These are phyloP conservation scores for Bilobella aurantiaca DNA, from an alignment of 1,140 invertebrate species.

Conservation along the genomic window DNA sequence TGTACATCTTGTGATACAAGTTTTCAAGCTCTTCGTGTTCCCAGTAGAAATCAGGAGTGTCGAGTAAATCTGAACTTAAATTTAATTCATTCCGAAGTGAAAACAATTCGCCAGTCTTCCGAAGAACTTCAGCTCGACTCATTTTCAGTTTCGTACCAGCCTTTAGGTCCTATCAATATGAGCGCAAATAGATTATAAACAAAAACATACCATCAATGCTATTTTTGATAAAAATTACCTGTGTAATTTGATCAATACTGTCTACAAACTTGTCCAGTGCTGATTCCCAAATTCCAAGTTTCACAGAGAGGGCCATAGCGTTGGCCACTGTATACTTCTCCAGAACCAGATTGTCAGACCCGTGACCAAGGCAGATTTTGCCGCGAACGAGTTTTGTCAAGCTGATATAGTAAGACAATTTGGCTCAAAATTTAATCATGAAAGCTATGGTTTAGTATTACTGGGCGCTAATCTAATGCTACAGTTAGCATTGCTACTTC, in stretches of 20 bases:
- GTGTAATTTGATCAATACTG: conserved; percentile 66
- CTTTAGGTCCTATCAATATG: conserved; percentile 55
- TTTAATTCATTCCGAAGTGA: conserved; percentile 79
- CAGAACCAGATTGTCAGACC: conserved; percentile 39
- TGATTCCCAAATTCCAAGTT: conserved; percentile 84
- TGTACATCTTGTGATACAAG: conserved; percentile 66
- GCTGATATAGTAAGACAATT: conserved; percentile 13
- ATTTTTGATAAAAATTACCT: conserved; percentile 42
- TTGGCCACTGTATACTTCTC: conserved; percentile 79
- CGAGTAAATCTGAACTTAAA: conserved; percentile 81
- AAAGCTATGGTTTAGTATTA: too few relatives aligned
- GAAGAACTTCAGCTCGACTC: conserved; percentile 58
- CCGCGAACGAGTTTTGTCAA: conserved; percentile 38
- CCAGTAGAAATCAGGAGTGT: conserved; percentile 96
- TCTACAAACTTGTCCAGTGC: conserved; percentile 70
- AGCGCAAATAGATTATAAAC: too few relatives aligned
- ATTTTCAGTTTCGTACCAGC: conserved; percentile 55
- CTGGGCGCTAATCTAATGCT: too few relatives aligned
- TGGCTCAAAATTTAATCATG: conserved; percentile 25
- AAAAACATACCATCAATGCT: too few relatives aligned
- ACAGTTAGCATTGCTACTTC: too few relatives aligned
- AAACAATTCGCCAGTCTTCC: conserved; percentile 85
- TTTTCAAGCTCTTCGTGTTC: conserved; percentile 75
- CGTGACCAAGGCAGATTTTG: conserved; percentile 37
- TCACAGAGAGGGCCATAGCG: conserved; percentile 80